A percentile compares a stretch with the other conserved stretches of the same genome.
Conservation (phyloP, 2,113 vertebrate species). For the Poeciliopsis retropinna region DNA sequence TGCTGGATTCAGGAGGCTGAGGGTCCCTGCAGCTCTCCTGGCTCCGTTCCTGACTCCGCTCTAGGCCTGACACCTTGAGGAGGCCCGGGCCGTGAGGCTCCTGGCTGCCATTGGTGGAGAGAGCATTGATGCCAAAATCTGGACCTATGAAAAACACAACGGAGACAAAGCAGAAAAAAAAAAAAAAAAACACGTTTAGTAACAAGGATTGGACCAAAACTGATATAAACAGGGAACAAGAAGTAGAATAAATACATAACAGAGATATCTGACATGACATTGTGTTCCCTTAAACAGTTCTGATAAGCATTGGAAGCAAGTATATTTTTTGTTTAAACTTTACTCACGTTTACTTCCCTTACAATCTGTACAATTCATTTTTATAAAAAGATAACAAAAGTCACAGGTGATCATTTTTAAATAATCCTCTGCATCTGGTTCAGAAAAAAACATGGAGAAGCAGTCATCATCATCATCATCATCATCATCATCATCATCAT, state of each 20-base stretch:
- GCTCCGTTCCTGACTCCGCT: slow-evolving; percentile 96
- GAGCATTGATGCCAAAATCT: slow-evolving; percentile 82
- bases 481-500: no score
- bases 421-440: no score
- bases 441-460: no score
- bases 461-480: no score
- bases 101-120: slow-evolving; percentile 88
- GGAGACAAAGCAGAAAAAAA: not conserved
- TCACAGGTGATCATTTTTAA: no score
- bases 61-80: slow-evolving; percentile 96
- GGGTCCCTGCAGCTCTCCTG: slow-evolving; percentile 88
- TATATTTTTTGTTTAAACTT: not conserved
- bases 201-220: not conserved
- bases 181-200: not conserved
- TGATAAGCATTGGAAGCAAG: not conserved
- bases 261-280: not conserved
- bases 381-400: no score
- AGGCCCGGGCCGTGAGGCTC: slow-evolving; percentile 86
- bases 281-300: no score
- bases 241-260: not conserved
- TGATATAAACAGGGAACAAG: not conserved
- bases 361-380: not conserved
- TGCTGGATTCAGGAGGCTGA: slow-evolving; percentile 76
- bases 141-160: slow-evolving; percentile 79
- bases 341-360: not conserved